Conservation (phyloP, 2,888 invertebrate genomes). For the Drosophila neonasuta region DNA sequence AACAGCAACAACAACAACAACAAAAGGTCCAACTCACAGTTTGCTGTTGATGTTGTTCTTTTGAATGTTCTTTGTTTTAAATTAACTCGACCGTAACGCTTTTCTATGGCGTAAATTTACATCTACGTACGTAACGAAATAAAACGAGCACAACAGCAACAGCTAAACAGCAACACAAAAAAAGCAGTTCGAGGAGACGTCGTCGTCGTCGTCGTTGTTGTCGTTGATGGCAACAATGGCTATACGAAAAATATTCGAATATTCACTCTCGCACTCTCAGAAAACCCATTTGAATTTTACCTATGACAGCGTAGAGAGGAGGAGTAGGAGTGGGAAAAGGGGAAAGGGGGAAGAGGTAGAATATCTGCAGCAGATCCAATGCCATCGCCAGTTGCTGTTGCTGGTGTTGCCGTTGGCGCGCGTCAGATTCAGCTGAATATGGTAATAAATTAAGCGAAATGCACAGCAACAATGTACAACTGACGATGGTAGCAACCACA, state of each 20-base stretch:
- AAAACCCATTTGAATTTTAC: constrained; percentile 64
- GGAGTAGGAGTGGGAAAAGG: background rate
- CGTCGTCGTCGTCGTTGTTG: constrained; percentile 25
- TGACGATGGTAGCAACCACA: constrained; percentile 35
- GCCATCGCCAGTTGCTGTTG: constrained; percentile 35
- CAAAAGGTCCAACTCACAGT: constrained; percentile 62
- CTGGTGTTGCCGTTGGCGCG: constrained; percentile 69
- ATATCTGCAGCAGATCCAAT: constrained; percentile 52
- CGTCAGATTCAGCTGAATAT: constrained; percentile 76
- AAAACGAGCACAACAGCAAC: constrained; percentile 52
- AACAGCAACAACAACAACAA: constrained; percentile 33
- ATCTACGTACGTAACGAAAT: constrained; percentile 76
- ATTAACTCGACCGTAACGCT: constrained; percentile 82
- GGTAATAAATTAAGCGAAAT: constrained; percentile 79
- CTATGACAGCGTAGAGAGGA: constrained; percentile 20
- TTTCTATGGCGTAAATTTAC: constrained; percentile 82
- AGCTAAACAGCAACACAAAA: constrained; percentile 7
- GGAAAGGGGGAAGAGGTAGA: background rate
- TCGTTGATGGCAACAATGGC: constrained; percentile 66
- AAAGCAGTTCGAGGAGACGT: constrained; percentile 66
- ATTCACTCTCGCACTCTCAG: constrained; percentile 16
- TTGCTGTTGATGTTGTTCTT: constrained; percentile 76
- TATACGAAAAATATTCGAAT: constrained; percentile 28
- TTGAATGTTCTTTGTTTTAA: constrained; percentile 81
- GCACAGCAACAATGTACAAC: constrained; percentile 29